Conservation (phyloP, 2,888 invertebrate species). For the Brenthis daphne region DNA sequence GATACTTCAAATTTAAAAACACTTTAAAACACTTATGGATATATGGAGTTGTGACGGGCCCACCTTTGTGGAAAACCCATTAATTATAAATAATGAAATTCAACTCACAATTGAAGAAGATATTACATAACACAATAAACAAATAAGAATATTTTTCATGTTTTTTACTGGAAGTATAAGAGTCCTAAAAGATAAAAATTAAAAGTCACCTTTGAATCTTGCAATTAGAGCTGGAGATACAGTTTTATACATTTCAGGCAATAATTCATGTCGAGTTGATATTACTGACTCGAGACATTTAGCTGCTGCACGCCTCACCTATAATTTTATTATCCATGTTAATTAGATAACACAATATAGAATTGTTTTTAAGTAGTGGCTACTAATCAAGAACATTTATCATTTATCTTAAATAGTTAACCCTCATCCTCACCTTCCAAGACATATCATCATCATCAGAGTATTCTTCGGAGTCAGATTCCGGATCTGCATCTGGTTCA, state of each 20-base stretch:
- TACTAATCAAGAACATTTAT: background rate
- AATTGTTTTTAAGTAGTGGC: background rate
- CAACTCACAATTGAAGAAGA: too few species aligned
- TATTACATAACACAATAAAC: too few species aligned
- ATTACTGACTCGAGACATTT: slow-evolving; percentile 98
- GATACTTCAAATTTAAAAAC: background rate
- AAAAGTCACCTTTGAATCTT: slow-evolving; percentile 91
- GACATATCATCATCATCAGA: slow-evolving; percentile 99
- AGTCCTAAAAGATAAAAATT: too few species aligned
- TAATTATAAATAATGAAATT: too few species aligned
- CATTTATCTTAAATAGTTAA: too few species aligned
- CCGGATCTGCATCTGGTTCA: slow-evolving; percentile 86
- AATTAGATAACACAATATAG: background rate
- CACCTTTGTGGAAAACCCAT: too few species aligned
- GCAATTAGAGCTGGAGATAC: slow-evolving; percentile 95
- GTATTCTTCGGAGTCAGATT: slow-evolving; percentile 95
- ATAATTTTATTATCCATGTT: background rate
- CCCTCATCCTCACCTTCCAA: slow-evolving; percentile 89
- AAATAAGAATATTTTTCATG: too few species aligned
- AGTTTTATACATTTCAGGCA: slow-evolving; percentile 92
- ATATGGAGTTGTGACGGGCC: too few species aligned
- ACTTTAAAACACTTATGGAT: too few species aligned
- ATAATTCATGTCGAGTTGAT: slow-evolving; percentile 93
- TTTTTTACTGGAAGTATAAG: too few species aligned
- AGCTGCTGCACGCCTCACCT: slow-evolving; percentile 94